Evolutionary conservation across 2,888 invertebrate species (phyloP).

Genomic region (Mycalesis mineus): DNA sequence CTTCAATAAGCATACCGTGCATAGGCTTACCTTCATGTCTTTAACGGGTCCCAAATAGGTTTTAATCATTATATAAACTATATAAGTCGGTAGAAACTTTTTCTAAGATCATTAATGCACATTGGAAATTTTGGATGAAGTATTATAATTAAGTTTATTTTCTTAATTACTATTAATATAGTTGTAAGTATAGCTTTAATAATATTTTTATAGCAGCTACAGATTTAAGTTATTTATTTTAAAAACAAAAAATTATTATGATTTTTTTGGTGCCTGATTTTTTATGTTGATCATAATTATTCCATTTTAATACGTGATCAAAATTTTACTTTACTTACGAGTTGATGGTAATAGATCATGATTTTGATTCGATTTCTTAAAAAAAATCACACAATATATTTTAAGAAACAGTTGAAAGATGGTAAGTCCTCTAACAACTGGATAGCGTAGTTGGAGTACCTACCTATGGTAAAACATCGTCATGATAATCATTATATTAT

Average conservation of each 20-base stretch:
- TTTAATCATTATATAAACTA: slow-evolving; percentile 14
- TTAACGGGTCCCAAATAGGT: slow-evolving; percentile 27
- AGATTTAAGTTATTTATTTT: neutral
- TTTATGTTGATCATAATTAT: slow-evolving; percentile 1
- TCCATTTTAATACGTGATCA: too few relatives aligned
- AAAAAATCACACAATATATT: too few relatives aligned
- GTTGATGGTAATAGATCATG: too few relatives aligned
- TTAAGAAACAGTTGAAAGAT: too few relatives aligned
- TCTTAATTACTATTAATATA: neutral
- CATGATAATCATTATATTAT: too few relatives aligned
- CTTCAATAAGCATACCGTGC: neutral
- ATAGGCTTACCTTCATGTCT: neutral
- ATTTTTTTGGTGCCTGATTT: neutral
- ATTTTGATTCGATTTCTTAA: too few relatives aligned
- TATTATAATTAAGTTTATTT: neutral
- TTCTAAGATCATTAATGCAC: neutral
- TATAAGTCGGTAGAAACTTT: neutral
- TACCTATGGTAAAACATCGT: too few relatives aligned
- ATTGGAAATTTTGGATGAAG: neutral
- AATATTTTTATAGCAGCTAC: neutral
- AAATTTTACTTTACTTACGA: too few relatives aligned
- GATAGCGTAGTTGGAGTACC: too few relatives aligned
- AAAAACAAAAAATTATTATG: neutral
- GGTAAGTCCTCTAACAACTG: too few relatives aligned
- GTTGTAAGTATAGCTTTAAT: neutral